Percentiles rank a stretch among this genome's conserved stretches.
These are phyloP conservation scores for Palloptera scutellata DNA, from an alignment of 2,888 invertebrate genomes.

Conservation along the genomic window DNA sequence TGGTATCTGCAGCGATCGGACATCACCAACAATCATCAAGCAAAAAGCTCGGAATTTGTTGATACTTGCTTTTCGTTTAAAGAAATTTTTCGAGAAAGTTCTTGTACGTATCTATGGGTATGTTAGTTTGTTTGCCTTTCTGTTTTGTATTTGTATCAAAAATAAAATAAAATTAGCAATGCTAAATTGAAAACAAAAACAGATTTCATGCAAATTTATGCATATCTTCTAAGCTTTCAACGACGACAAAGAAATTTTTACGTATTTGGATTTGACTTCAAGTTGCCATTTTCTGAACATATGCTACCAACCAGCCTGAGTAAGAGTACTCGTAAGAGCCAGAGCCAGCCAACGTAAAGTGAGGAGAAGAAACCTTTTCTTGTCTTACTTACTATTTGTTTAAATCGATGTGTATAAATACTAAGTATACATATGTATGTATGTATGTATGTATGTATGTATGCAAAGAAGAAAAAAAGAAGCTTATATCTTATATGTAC, in stretches of 20 bases:
- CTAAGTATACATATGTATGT: neutral
- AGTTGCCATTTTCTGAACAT: neutral
- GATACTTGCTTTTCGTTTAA: no score
- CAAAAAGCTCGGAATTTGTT: no score
- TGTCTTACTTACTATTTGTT: neutral
- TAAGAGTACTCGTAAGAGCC: neutral
- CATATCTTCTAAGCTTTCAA: constrained; percentile 18
- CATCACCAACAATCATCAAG: no score
- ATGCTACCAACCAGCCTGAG: neutral
- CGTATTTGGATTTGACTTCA: constrained; percentile 25
- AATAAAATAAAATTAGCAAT: constrained; percentile 19
- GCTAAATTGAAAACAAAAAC: constrained; percentile 21
- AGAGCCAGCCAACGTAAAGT: neutral
- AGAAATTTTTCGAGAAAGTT: no score
- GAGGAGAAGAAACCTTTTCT: neutral
- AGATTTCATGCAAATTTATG: constrained; percentile 31
- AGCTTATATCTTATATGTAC: neutral
- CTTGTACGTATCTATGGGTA: neutral
- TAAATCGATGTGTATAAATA: neutral
- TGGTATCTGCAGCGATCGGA: no score
- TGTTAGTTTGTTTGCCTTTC: neutral
- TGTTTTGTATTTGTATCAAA: constrained; percentile 4
- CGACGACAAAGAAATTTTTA: constrained; percentile 18
- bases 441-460: neutral
- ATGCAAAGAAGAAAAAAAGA: neutral